Evolutionary conservation across 2,888 invertebrate genomes (phyloP).

Genomic region (Lithodes maja): DNA sequence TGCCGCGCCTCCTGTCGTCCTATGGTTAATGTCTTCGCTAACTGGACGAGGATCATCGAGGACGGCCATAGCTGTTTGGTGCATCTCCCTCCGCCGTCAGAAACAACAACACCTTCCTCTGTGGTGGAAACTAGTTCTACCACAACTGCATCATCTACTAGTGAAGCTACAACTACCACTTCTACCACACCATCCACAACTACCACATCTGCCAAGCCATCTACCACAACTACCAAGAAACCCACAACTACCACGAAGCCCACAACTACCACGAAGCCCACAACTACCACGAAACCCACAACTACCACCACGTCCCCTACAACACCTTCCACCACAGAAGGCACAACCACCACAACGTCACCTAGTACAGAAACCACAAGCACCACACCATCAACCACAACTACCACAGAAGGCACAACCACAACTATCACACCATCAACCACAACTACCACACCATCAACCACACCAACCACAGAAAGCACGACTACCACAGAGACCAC

Average conservation of each 20-base stretch:
- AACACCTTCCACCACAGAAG: background rate
- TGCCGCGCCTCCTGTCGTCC: constrained; percentile 40
- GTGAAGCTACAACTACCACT: background rate
- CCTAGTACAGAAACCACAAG: constrained; percentile 8
- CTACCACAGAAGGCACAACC: background rate
- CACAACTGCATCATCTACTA: background rate
- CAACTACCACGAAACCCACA: background rate
- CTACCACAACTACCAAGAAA: background rate
- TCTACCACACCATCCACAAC: background rate
- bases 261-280: background rate
- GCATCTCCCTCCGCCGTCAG: background rate
- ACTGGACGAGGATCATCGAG: constrained; percentile 20
- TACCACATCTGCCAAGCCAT: background rate
- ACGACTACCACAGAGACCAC: background rate
- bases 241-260: background rate
- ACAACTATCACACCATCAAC: background rate
- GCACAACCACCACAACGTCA: background rate
- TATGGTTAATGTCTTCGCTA: constrained; percentile 20
- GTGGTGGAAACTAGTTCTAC: background rate
- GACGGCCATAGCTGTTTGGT: background rate
- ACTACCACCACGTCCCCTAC: background rate
- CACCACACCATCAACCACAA: background rate
- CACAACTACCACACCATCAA: background rate
- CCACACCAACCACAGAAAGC: background rate
- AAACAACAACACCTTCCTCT: background rate